Conservation (phyloP, 2,113 vertebrate genomes). For the Montifringilla adamsi region DNA sequence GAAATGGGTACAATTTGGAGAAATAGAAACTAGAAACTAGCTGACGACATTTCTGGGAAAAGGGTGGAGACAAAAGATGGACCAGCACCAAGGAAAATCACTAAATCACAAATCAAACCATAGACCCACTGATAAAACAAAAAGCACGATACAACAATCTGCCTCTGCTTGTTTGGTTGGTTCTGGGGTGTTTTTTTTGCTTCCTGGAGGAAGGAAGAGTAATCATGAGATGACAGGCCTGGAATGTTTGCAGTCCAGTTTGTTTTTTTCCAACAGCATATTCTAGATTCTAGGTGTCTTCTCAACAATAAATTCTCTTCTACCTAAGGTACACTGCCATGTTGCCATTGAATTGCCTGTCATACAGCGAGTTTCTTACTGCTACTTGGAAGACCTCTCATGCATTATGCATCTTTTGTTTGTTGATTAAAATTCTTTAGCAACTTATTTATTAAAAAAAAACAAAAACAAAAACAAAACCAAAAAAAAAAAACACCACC, state of each 20-base stretch:
- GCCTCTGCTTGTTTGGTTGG: not conserved
- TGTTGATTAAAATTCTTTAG: not conserved
- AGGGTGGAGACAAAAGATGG: no score
- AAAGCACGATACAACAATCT: no score
- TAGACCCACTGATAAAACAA: no score
- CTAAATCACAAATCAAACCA: no score
- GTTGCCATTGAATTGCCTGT: not conserved
- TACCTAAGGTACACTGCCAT: not conserved
- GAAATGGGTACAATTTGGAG: no score
- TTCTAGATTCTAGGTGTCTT: not conserved
- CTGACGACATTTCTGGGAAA: no score
- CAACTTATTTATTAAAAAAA: not conserved
- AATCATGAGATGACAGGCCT: not conserved
- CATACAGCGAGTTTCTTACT: not conserved
- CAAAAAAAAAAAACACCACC: fast-evolving
- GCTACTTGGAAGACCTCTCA: not conserved
- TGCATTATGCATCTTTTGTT: not conserved
- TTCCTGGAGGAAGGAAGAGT: not conserved
- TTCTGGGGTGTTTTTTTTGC: not conserved
- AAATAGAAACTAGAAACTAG: no score
- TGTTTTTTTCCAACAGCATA: not conserved
- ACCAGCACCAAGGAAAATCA: no score
- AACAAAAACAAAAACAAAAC: not conserved
- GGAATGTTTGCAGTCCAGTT: not conserved
- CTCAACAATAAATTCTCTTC: not conserved